These are phyloP conservation scores for Cylindroiulus punctatus DNA, from an alignment of 2,888 invertebrate species.

Conservation along the genomic window DNA sequence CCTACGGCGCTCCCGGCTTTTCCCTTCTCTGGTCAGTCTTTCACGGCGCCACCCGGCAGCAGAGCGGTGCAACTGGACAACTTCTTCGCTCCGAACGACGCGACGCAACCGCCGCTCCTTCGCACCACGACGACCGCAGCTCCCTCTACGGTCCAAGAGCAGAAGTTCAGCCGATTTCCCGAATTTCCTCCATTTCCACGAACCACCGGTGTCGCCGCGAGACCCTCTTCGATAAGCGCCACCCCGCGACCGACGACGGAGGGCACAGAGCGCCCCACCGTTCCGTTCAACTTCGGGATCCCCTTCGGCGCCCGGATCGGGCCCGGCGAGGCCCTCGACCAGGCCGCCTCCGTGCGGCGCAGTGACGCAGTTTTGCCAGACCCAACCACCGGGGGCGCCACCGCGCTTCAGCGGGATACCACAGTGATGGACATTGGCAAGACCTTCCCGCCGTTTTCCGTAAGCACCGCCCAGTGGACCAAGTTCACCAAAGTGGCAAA, in stretches of 20 bases:
- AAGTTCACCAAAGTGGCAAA: background rate
- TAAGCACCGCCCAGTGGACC: background rate
- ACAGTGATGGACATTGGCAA: background rate
- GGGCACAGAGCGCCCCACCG: background rate
- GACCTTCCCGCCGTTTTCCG: slow-evolving; percentile 55
- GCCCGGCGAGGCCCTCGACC: background rate
- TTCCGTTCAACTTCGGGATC: slow-evolving; percentile 47
- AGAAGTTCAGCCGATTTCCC: background rate
- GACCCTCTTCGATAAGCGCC: background rate
- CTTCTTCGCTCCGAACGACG: background rate
- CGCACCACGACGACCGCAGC: background rate
- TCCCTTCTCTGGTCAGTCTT: background rate
- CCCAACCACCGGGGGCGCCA: background rate
- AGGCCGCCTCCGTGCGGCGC: background rate
- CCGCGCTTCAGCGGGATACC: background rate
- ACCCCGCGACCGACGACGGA: background rate
- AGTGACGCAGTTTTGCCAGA: background rate
- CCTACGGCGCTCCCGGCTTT: background rate
- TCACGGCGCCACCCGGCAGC: background rate
- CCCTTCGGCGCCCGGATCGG: slow-evolving; percentile 50
- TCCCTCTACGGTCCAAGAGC: background rate
- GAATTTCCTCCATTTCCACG: slow-evolving; percentile 40
- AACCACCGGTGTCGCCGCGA: background rate
- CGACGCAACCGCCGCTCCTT: background rate
- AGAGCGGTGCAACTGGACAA: background rate